These are phyloP conservation scores for Petrocephalus microphthalmus DNA, from an alignment of 2,113 vertebrate species.

Conservation along the genomic window DNA sequence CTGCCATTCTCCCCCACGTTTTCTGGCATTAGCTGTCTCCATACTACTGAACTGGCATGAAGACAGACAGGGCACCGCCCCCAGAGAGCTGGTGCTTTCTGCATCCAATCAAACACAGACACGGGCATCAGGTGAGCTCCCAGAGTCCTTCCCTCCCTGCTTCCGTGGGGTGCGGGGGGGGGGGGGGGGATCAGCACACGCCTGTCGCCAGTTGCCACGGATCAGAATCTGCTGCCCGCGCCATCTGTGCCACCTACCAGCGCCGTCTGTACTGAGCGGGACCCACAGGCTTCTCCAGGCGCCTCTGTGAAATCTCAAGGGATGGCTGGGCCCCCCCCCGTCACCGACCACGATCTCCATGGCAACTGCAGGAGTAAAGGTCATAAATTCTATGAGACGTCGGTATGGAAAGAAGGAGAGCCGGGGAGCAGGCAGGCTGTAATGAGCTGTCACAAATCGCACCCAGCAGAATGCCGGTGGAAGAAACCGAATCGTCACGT, in stretches of 20 bases:
- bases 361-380: conserved; percentile 77
- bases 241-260: conserved; percentile 49
- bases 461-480: not conserved
- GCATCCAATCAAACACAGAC: not conserved
- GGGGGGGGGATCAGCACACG: not conserved
- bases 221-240: conserved; percentile 76
- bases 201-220: not conserved
- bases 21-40: not conserved
- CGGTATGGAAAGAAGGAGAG: conserved; percentile 57
- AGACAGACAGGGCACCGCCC: not conserved
- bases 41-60: not conserved
- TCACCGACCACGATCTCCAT: conserved; percentile 88
- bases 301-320: conserved; percentile 57
- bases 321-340: conserved; percentile 65
- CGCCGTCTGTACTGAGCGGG: conserved; percentile 67
- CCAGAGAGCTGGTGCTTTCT: not conserved
- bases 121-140: not conserved
- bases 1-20: not conserved
- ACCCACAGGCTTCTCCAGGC: conserved; percentile 56
- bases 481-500: not conserved
- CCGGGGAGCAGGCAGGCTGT: not conserved
- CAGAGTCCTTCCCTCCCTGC: not conserved
- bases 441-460: not conserved
- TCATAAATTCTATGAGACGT: conserved; percentile 75
- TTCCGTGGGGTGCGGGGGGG: not conserved